These are phyloP conservation scores for Prunella strophiata DNA, from an alignment of 2,797 vertebrate genomes.

Conservation along the genomic window DNA sequence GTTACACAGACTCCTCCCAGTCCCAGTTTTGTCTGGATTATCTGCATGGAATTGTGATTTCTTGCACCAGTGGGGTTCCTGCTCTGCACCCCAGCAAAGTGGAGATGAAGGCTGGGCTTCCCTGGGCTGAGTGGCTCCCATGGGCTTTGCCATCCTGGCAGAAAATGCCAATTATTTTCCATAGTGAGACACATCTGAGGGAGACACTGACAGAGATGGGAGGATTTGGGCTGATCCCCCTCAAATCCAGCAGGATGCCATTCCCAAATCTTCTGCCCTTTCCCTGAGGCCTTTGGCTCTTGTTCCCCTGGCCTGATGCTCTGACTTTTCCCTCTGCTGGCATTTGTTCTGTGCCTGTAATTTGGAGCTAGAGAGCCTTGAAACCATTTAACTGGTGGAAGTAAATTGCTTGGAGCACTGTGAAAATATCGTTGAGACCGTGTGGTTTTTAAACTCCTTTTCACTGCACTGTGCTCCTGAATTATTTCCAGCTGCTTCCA, in stretches of 20 bases:
- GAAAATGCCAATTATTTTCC: neutral
- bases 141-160: neutral
- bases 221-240: neutral
- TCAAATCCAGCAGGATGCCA: conserved; percentile 1
- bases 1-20: neutral
- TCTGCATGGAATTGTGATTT: neutral
- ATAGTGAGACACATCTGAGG: neutral
- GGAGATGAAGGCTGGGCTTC: neutral
- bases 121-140: neutral
- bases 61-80: accelerated
- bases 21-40: neutral
- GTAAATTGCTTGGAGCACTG: conserved; percentile 83
- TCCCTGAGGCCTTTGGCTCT: conserved; percentile 62
- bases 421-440: conserved; percentile 81
- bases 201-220: neutral
- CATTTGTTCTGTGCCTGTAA: conserved; percentile 66
- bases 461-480: conserved; percentile 72
- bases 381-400: conserved; percentile 82
- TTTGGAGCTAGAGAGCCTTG: conserved; percentile 81
- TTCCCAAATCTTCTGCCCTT: conserved; percentile 69
- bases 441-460: conserved; percentile 83
- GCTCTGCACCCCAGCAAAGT: neutral
- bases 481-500: conserved; percentile 88
- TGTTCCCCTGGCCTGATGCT: conserved; percentile 60
- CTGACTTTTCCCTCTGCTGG: conserved; percentile 63